phyloP scores from a whole-genome alignment of 2,113 vertebrate species.

The Pao palembangensis region DNA sequence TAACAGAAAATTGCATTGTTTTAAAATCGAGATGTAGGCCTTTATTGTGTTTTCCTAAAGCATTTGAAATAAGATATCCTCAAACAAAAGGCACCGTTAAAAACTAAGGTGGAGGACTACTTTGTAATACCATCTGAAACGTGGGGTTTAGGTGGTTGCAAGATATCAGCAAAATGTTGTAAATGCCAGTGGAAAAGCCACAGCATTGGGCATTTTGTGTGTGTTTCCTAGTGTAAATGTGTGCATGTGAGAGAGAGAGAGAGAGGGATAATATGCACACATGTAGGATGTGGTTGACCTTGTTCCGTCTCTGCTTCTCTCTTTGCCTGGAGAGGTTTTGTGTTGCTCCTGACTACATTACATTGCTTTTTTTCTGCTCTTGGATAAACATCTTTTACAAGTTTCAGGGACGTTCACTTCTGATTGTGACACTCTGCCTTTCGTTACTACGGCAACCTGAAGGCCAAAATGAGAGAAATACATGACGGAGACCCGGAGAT shows the following conservation, averaged over 20 bases:
- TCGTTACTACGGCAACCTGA: constrained; percentile 70
- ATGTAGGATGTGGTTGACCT: constrained; percentile 29
- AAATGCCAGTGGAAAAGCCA: neutral
- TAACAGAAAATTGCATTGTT: too few relatives aligned
- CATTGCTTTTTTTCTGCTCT: constrained; percentile 44
- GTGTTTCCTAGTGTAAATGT: neutral
- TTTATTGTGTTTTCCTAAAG: too few relatives aligned
- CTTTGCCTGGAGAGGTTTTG: constrained; percentile 53
- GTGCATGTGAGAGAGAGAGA: constrained; percentile 20
- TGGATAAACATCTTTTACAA: constrained; percentile 61
- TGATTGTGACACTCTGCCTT: constrained; percentile 51
- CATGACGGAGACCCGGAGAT: constrained; percentile 18
- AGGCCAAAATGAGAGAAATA: constrained; percentile 53
- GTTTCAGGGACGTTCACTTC: constrained; percentile 68
- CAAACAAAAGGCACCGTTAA: too few relatives aligned
- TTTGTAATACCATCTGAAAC: too few relatives aligned
- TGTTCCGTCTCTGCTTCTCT: constrained; percentile 21
- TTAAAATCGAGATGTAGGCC: too few relatives aligned
- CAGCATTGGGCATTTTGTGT: neutral
- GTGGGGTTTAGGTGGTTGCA: too few relatives aligned
- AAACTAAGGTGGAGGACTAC: too few relatives aligned
- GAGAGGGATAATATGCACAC: constrained; percentile 1
- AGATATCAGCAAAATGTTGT: too few relatives aligned
- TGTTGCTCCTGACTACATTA: constrained; percentile 42
- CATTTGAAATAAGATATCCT: too few relatives aligned